phyloP scores from a whole-genome alignment of 2,888 invertebrate species.

The Andricus quercusramuli region DNA sequence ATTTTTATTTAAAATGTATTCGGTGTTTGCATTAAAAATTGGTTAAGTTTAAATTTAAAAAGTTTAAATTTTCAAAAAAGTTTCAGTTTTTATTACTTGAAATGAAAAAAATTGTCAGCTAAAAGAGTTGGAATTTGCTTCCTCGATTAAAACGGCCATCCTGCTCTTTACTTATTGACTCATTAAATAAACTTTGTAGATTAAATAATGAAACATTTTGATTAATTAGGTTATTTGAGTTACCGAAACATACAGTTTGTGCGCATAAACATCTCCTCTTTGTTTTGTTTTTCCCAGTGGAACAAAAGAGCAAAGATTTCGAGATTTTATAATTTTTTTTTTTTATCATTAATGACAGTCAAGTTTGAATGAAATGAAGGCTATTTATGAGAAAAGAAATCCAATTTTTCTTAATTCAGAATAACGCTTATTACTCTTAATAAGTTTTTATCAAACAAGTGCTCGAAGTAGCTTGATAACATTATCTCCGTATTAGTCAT shows the following conservation, averaged over 20 bases:
- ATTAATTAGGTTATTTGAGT: neutral
- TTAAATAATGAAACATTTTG: too few relatives aligned
- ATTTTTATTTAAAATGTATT: too few relatives aligned
- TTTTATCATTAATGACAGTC: slow-evolving; percentile 4
- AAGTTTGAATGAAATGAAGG: slow-evolving; percentile 2
- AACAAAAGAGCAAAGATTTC: slow-evolving; percentile 19
- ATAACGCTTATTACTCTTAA: slow-evolving; percentile 3
- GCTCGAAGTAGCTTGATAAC: slow-evolving; percentile 1
- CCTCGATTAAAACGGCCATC: too few relatives aligned
- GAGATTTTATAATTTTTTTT: neutral
- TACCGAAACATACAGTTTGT: neutral
- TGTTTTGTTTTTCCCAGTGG: neutral
- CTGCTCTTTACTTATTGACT: neutral
- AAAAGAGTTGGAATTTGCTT: neutral
- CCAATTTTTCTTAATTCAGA: neutral
- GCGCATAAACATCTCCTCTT: neutral
- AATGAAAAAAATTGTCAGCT: too few relatives aligned
- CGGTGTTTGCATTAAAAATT: too few relatives aligned
- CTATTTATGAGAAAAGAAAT: neutral
- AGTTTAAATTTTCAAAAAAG: too few relatives aligned
- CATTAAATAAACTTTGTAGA: too few relatives aligned
- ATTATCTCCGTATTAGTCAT: slow-evolving; percentile 19
- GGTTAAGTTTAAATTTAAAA: too few relatives aligned
- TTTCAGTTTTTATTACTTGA: too few relatives aligned
- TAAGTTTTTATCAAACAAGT: neutral